Evolutionary conservation across 2,797 vertebrate genomes (phyloP).

Genomic region (Halcyon chelicuti): DNA sequence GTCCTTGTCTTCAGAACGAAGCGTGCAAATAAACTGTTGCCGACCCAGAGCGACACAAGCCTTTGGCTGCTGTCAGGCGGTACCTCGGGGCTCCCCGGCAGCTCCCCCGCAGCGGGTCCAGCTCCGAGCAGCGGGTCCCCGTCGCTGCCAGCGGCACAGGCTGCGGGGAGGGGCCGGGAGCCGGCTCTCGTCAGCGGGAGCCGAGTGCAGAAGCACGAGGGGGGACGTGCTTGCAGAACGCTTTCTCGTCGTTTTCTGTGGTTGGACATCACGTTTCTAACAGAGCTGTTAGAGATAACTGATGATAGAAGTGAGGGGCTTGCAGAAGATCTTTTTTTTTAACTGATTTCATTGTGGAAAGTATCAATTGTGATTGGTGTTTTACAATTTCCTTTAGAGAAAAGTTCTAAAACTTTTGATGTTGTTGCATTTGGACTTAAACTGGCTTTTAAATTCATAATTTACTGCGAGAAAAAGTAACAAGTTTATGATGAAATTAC

Average conservation of each 20-base stretch:
- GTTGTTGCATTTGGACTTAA: background rate
- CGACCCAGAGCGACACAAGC: fast-evolving
- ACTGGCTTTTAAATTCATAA: background rate
- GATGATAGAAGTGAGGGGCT: background rate
- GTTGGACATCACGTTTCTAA: background rate
- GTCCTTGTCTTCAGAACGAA: background rate
- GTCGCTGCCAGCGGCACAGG: too few species aligned
- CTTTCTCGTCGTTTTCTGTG: background rate
- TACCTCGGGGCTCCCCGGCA: fast-evolving
- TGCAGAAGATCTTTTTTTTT: background rate
- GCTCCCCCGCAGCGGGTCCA: background rate
- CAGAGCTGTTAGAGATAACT: background rate
- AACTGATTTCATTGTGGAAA: background rate
- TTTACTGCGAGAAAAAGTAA: background rate
- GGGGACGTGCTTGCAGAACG: background rate
- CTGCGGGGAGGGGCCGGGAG: too few species aligned
- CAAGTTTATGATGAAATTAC: background rate
- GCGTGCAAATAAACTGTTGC: background rate
- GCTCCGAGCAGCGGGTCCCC: background rate
- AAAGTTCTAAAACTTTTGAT: background rate
- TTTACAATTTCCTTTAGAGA: background rate
- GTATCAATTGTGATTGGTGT: background rate
- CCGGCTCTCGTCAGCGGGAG: too few species aligned
- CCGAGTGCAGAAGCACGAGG: too few species aligned
- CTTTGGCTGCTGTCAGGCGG: background rate